Percentiles rank a stretch among this genome's conserved stretches.
Evolutionary conservation across 2,113 vertebrate species (phyloP).

Genomic region (Otis tarda): DNA sequence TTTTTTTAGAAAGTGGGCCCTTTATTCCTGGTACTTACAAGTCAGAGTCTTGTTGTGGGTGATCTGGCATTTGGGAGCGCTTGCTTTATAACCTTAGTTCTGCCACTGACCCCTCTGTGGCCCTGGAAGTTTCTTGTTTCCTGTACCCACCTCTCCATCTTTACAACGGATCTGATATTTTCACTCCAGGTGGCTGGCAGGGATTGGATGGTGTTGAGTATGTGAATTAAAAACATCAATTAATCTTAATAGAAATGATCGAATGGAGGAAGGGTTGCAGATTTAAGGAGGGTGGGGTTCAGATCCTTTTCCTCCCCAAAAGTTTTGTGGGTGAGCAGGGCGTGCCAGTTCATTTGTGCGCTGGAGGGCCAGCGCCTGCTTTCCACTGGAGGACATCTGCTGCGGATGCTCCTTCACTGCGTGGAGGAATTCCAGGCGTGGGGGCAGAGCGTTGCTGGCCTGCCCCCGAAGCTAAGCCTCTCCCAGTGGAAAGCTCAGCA

Average conservation of each 20-base stretch:
- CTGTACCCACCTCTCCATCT: background rate
- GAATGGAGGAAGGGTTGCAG: background rate
- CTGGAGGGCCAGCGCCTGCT: background rate
- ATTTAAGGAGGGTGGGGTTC: background rate
- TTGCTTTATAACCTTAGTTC: background rate
- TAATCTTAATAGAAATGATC: background rate
- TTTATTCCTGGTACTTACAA: background rate
- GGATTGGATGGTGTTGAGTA: background rate
- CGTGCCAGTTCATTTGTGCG: background rate
- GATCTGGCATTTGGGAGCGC: background rate
- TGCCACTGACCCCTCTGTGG: slow-evolving; percentile 48
- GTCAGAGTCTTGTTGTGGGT: background rate
- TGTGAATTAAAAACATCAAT: background rate
- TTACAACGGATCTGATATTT: background rate
- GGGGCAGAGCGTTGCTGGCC: background rate
- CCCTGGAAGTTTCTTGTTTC: slow-evolving; percentile 54
- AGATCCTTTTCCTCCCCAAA: background rate
- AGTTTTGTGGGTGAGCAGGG: background rate
- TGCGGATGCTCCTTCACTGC: background rate
- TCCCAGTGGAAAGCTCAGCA: background rate
- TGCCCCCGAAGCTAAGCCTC: background rate
- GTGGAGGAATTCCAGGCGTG: background rate
- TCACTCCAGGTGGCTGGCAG: background rate
- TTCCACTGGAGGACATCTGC: background rate
- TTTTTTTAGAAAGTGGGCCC: background rate